Evolutionary conservation across 2,888 invertebrate species (phyloP).

Genomic region (Trachelus tabidus): DNA sequence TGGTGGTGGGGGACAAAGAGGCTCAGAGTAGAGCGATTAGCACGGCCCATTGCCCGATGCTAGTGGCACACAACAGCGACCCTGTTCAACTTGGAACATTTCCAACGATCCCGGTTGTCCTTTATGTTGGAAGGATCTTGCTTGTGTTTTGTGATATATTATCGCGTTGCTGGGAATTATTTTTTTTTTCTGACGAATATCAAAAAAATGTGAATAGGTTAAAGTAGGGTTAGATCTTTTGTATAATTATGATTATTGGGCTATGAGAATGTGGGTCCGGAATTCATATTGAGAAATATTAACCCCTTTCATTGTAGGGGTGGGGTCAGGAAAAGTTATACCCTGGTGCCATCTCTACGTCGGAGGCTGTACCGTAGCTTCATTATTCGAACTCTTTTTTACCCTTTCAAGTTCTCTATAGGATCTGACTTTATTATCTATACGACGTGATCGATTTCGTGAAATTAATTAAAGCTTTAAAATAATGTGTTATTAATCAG

Average conservation of each 20-base stretch:
- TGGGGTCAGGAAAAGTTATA: not conserved
- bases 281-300: not conserved
- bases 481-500: not conserved
- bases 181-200: not conserved
- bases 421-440: not conserved
- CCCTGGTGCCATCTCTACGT: not conserved
- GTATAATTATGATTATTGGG: not conserved
- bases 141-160: not conserved
- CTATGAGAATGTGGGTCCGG: not conserved
- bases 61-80: conserved; percentile 53
- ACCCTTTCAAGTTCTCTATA: not conserved
- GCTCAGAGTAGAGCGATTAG: conserved; percentile 59
- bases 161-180: not conserved
- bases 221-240: not conserved
- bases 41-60: conserved; percentile 59
- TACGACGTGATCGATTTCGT: not conserved
- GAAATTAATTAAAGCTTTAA: not conserved
- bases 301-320: not conserved
- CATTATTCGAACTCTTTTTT: not conserved
- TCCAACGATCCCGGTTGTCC: conserved; percentile 53
- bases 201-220: not conserved
- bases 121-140: conserved; percentile 36
- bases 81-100: conserved; percentile 59
- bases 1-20: conserved; percentile 27
- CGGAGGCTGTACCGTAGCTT: not conserved